Evolutionary conservation across 2,888 invertebrate species (phyloP).

Genomic region (Artemia sinica): DNA sequence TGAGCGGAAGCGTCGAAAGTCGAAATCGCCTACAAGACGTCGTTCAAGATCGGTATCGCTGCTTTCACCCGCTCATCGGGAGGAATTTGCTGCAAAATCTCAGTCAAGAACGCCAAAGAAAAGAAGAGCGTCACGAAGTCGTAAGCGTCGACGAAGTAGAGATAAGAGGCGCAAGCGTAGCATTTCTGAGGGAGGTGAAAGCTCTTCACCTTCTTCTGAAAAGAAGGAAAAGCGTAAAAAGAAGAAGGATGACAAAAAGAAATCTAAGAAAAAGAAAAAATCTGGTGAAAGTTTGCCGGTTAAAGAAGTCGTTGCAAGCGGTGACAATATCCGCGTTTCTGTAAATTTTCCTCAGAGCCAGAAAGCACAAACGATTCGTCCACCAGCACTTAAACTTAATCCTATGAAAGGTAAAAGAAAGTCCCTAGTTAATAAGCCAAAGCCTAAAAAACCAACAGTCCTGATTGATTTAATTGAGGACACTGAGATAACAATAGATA

Average conservation of each 20-base stretch:
- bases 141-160: slow-evolving; percentile 37
- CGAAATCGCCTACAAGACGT: not conserved
- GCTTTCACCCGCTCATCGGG: slow-evolving; percentile 3
- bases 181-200: not conserved
- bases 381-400: too few relatives aligned
- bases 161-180: not conserved
- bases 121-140: slow-evolving; percentile 31
- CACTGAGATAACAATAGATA: not conserved
- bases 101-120: slow-evolving; percentile 17
- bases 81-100: not conserved
- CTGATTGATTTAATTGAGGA: slow-evolving; percentile 10
- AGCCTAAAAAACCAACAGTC: not conserved
- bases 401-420: not conserved
- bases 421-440: not conserved
- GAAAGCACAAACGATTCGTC: not conserved
- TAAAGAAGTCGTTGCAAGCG: slow-evolving; percentile 15
- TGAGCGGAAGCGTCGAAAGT: not conserved
- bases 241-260: slow-evolving; percentile 17
- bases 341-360: slow-evolving; percentile 5
- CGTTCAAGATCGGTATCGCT: not conserved
- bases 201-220: slow-evolving; percentile 11
- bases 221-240: slow-evolving; percentile 22
- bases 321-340: slow-evolving; percentile 4
- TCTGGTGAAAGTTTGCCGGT: slow-evolving; percentile 23
- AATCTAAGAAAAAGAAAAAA: slow-evolving; percentile 29